Evolutionary conservation across 2,888 invertebrate species (phyloP).

Genomic region (Mellilla xanthometata): DNA sequence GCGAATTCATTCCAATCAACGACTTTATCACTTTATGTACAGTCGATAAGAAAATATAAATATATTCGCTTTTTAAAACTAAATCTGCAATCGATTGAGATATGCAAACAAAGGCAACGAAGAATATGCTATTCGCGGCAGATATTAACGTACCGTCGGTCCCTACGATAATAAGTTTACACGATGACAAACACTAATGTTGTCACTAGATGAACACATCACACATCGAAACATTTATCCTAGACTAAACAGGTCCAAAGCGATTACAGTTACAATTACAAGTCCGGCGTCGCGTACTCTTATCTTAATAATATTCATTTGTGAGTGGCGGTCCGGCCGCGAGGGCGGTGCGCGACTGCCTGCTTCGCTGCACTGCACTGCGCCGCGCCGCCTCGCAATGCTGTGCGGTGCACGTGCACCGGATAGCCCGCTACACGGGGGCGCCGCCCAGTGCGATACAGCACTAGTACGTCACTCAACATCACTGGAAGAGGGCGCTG

Average conservation of each 20-base stretch:
- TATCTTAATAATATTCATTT: slow-evolving; percentile 71
- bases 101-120: slow-evolving; percentile 63
- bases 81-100: slow-evolving; percentile 53
- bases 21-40: slow-evolving; percentile 36
- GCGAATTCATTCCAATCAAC: slow-evolving; percentile 29
- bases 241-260: slow-evolving; percentile 72
- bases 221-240: slow-evolving; percentile 76
- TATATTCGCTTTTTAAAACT: slow-evolving; percentile 43
- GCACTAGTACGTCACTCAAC: slow-evolving; percentile 66
- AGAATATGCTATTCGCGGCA: slow-evolving; percentile 60
- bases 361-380: not conserved
- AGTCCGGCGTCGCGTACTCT: slow-evolving; percentile 60
- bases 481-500: slow-evolving; percentile 71
- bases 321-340: slow-evolving; percentile 70
- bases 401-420: no score
- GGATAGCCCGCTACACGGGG: slow-evolving; percentile 24
- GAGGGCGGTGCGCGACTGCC: slow-evolving; percentile 37
- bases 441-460: slow-evolving; percentile 54
- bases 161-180: slow-evolving; percentile 52
- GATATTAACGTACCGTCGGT: slow-evolving; percentile 51
- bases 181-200: slow-evolving; percentile 67
- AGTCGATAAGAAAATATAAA: slow-evolving; percentile 37
- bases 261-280: slow-evolving; percentile 61
- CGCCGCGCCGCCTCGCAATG: not conserved
- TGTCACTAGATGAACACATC: slow-evolving; percentile 77